Conservation (phyloP, 1,140 invertebrate species). For the Alviniconcha marisindica region DNA sequence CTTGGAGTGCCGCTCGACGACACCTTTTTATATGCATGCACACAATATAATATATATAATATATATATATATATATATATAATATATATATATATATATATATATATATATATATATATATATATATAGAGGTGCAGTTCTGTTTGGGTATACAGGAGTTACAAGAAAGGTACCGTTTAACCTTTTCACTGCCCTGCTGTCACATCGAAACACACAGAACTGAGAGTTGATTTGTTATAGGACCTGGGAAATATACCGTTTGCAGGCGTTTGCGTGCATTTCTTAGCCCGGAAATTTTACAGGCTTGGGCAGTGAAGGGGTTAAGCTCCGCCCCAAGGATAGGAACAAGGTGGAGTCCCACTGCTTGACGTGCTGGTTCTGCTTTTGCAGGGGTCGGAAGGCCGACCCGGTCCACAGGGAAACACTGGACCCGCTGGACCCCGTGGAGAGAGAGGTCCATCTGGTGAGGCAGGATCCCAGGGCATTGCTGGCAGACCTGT, state of each 20-base stretch:
- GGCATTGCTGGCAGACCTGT: constrained; percentile 48
- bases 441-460: constrained; percentile 49
- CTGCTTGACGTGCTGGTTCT: neutral
- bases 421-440: constrained; percentile 34
- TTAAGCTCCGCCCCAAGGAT: neutral
- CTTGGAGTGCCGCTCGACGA: too few species aligned
- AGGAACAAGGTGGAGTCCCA: neutral
- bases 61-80: too few species aligned
- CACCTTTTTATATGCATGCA: too few species aligned
- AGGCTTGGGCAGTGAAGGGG: neutral
- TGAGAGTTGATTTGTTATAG: constrained; percentile 29
- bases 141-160: too few species aligned
- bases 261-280: neutral
- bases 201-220: too few species aligned
- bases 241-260: constrained; percentile 22
- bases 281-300: neutral
- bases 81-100: too few species aligned
- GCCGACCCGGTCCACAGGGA: constrained; percentile 1
- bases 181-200: too few species aligned
- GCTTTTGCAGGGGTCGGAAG: neutral
- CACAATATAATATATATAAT: too few species aligned
- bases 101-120: too few species aligned
- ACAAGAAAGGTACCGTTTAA: too few species aligned
- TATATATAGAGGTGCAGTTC: too few species aligned
- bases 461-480: constrained; percentile 46